Conservation (phyloP, 2,797 vertebrate genomes). For the Monodelphis domestica region DNA sequence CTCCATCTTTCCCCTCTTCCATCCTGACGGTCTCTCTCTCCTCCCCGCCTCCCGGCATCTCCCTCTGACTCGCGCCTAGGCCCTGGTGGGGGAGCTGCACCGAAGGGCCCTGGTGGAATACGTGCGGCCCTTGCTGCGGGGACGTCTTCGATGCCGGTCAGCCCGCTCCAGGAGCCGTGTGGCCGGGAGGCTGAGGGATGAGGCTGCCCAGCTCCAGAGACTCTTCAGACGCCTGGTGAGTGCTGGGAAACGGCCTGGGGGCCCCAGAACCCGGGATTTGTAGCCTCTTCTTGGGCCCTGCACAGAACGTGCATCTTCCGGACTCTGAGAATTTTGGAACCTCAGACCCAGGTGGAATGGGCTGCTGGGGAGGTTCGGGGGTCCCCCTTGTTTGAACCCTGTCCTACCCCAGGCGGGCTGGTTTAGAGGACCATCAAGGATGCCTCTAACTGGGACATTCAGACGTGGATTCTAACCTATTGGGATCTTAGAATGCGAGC, state of each 20-base stretch:
- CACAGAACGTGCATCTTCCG: background rate
- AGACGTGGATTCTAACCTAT: background rate
- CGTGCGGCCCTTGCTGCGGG: conserved; percentile 91
- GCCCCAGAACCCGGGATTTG: background rate
- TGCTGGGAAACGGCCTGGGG: background rate
- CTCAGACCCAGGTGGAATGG: background rate
- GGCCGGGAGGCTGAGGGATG: conserved; percentile 89
- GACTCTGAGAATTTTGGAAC: background rate
- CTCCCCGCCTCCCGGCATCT: background rate
- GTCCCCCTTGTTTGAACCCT: background rate
- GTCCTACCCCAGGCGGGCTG: background rate
- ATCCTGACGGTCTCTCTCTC: background rate
- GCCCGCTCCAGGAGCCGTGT: conserved; percentile 91
- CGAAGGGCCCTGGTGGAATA: conserved; percentile 91
- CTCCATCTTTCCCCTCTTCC: background rate
- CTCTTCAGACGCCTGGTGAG: conserved; percentile 93
- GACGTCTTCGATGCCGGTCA: conserved; percentile 90
- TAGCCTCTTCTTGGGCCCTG: background rate
- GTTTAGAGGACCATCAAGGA: background rate
- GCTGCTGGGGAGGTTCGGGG: background rate
- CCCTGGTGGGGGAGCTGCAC: conserved; percentile 90
- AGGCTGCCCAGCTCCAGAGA: conserved; percentile 89
- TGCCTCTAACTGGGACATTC: background rate
- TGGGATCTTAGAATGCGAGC: background rate
- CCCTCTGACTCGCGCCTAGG: conserved; percentile 76